Evolutionary conservation across 2,797 vertebrate genomes (phyloP), one percentile per base, ranked within the genome.

Genomic region (Holocentrus rufus): DNA sequence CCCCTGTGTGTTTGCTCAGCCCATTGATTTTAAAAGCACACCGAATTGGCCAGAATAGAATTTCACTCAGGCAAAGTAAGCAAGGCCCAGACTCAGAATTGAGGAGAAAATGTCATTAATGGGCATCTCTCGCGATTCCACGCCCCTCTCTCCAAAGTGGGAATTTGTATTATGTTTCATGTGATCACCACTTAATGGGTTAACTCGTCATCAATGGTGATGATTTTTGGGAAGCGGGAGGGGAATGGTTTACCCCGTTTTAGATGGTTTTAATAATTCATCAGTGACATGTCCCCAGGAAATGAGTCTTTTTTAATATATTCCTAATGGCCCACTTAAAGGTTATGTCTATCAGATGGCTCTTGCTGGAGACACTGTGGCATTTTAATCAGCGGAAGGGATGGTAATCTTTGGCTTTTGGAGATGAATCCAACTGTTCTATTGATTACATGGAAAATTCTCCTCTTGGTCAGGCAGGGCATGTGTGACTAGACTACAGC

Each of bases 261-360:
- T 84, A 85, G 81, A 83, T 82, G 79, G 79, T 89, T 89, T 92
- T 89, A 92, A 91, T 93, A 91, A 93, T 93, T 92, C 88, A 92
- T 89, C 85, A 83, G 80, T 87, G 87, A 88, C 90, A 88, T 81
- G 86, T 91, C 77, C 84, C 82, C 87, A 92, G 92, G 92, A 93
- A 93, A 93, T 94, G 55, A 91, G 86, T 91, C 72, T 93, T 93
- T 93, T 94, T 93, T 91, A 92, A 93, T 93, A 93, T 92, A 92
- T 93, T 92, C 89, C 89, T 93, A 93, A 93, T 92, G 90, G 88
- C 88, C 89, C 85, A 90, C 88, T 93, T 92, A 92, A 93, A 93
- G 90, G 92, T 93, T 93, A 92, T 86, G 88, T 89, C 90, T 90
- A 89, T 93, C 90, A 91, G 91, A 92, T 92, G 87, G 87, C 85